Evolutionary conservation across 2,888 invertebrate genomes (phyloP).

Genomic region (Acholoe squamosa): DNA sequence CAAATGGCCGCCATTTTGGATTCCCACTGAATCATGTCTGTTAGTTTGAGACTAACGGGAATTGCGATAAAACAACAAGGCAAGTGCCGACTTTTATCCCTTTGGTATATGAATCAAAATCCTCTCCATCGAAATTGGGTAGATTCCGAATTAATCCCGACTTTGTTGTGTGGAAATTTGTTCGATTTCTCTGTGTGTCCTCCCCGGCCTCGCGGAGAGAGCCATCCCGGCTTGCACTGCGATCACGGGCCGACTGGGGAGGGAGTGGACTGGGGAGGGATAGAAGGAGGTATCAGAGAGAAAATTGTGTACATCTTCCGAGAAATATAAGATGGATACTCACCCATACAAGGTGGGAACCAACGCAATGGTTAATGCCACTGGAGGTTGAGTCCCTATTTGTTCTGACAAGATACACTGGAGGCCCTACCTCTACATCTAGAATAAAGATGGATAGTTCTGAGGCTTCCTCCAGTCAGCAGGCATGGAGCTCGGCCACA

Average conservation of each 20-base stretch:
- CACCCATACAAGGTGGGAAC: background rate
- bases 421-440: background rate
- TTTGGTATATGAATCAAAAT: background rate
- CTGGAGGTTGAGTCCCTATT: background rate
- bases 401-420: background rate
- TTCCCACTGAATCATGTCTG: background rate
- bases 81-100: constrained; percentile 7
- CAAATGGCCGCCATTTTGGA: constrained; percentile 43
- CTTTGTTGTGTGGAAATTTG: background rate
- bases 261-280: no score
- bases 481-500: background rate
- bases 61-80: constrained; percentile 21
- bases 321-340: constrained; percentile 16
- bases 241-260: no score
- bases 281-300: no score
- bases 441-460: background rate
- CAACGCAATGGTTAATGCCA: background rate
- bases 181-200: background rate
- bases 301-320: background rate
- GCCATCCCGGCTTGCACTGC: background rate
- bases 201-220: background rate
- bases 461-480: constrained; percentile 3
- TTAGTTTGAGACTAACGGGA: background rate
- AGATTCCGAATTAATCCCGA: background rate
- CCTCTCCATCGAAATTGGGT: background rate